Percentiles rank a stretch among this genome's conserved stretches.
Conservation (phyloP, 2,888 invertebrate genomes). For the Merodon equestris region DNA sequence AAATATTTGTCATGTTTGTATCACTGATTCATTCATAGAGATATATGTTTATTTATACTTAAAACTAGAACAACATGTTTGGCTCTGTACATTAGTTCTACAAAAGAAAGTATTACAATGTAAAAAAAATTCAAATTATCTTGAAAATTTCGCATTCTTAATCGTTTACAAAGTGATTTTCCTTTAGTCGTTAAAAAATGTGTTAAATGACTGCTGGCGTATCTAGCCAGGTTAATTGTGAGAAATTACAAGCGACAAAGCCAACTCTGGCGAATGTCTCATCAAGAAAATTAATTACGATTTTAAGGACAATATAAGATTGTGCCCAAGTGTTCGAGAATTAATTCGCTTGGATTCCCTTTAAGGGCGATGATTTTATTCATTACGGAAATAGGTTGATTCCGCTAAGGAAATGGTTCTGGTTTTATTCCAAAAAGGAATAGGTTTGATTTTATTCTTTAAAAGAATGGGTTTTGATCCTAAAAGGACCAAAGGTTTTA, state of each 20-base stretch:
- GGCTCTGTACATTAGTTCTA: too few relatives aligned
- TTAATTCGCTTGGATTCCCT: too few relatives aligned
- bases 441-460: neutral
- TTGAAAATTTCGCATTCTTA: too few relatives aligned
- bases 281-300: neutral
- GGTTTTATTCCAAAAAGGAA: neutral
- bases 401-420: neutral
- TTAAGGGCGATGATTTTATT: neutral
- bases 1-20: too few relatives aligned
- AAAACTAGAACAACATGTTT: too few relatives aligned
- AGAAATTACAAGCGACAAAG: too few relatives aligned
- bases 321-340: neutral
- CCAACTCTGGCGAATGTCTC: constrained; percentile 58
- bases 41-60: too few relatives aligned
- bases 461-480: neutral
- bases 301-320: constrained; percentile 12
- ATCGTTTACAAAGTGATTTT: too few relatives aligned
- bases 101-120: neutral
- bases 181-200: too few relatives aligned
- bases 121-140: too few relatives aligned
- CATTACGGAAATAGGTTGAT: neutral
- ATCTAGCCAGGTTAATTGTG: neutral
- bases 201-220: too few relatives aligned
- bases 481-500: constrained; percentile 3
- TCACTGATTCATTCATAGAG: too few relatives aligned